A percentile compares a stretch with the other conserved stretches of the same genome.
phyloP scores from a whole-genome alignment of 2,113 vertebrate genomes.

The Psilopsiagon aymara region DNA sequence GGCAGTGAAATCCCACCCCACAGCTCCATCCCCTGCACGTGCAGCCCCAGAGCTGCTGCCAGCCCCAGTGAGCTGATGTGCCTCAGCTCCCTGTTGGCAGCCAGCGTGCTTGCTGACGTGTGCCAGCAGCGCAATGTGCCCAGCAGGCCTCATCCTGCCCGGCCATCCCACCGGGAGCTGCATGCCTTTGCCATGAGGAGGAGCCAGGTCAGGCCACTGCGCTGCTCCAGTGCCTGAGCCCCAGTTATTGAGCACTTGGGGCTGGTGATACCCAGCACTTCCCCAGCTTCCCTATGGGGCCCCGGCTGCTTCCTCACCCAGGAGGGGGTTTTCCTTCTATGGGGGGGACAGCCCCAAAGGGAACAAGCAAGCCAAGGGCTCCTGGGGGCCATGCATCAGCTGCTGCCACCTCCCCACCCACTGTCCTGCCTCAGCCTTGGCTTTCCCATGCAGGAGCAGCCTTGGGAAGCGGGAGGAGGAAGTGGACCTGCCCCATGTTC shows the following conservation, averaged over 20 bases:
- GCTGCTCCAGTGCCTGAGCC: background rate
- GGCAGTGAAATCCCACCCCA: background rate
- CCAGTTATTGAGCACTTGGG: rapidly evolving
- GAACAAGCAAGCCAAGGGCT: background rate
- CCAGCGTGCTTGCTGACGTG: background rate
- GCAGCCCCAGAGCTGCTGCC: background rate
- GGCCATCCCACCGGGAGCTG: rapidly evolving
- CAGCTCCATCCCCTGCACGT: background rate
- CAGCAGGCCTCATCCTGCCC: conserved; percentile 7
- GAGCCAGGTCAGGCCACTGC: background rate
- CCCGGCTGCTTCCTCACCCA: background rate
- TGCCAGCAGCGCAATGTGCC: background rate
- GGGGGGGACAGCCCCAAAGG: background rate
- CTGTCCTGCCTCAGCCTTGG: background rate
- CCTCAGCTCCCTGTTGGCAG: background rate
- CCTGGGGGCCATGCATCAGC: background rate
- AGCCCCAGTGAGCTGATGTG: background rate
- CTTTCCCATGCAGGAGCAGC: background rate
- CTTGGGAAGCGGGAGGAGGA: conserved; percentile 31
- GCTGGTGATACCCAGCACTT: background rate
- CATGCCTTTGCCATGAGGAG: background rate
- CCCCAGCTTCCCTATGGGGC: rapidly evolving
- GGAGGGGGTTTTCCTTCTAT: background rate
- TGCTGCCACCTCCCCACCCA: background rate
- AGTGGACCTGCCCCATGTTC: background rate